phyloP scores from a whole-genome alignment of 2,888 invertebrate genomes.

The Drosophila imparisetae region DNA sequence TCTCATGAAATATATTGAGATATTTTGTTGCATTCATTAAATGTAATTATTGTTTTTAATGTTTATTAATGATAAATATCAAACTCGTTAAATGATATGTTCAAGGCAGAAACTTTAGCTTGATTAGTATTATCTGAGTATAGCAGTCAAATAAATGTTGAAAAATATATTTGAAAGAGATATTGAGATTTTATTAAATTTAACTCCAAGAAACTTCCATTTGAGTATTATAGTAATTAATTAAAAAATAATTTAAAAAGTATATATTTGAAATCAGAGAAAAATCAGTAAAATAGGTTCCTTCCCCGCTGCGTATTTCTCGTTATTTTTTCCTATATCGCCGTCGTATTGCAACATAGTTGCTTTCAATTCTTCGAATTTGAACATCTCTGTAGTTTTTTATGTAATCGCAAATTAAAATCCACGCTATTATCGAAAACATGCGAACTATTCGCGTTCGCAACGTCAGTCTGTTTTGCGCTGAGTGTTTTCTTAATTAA shows the following conservation, averaged over 20 bases:
- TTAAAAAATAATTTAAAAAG: neutral
- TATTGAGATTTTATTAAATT: too few species aligned
- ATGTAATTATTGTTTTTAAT: too few species aligned
- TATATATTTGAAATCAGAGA: neutral
- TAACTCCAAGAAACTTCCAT: neutral
- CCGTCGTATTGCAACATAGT: slow-evolving; percentile 1
- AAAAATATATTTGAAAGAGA: too few species aligned
- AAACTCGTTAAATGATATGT: too few species aligned
- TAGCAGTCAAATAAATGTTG: too few species aligned
- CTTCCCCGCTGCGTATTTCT: neutral
- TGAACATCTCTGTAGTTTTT: slow-evolving; percentile 5
- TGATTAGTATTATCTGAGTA: too few species aligned
- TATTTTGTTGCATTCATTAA: neutral
- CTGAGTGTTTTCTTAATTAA: slow-evolving; percentile 58
- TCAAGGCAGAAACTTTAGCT: too few species aligned
- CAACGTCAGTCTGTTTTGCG: slow-evolving; percentile 2
- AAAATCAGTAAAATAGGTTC: neutral
- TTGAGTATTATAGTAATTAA: neutral
- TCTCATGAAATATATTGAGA: neutral
- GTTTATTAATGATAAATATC: too few species aligned
- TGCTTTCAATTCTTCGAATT: slow-evolving; percentile 1
- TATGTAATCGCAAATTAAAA: slow-evolving; percentile 46
- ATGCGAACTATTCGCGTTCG: slow-evolving; percentile 19
- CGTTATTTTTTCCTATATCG: neutral
- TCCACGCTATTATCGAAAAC: slow-evolving; percentile 28